Evolutionary conservation across 2,888 invertebrate genomes (phyloP), one percentile per base, ranked within the genome.

Genomic region (Gastracanthus pulcherrimus): DNA sequence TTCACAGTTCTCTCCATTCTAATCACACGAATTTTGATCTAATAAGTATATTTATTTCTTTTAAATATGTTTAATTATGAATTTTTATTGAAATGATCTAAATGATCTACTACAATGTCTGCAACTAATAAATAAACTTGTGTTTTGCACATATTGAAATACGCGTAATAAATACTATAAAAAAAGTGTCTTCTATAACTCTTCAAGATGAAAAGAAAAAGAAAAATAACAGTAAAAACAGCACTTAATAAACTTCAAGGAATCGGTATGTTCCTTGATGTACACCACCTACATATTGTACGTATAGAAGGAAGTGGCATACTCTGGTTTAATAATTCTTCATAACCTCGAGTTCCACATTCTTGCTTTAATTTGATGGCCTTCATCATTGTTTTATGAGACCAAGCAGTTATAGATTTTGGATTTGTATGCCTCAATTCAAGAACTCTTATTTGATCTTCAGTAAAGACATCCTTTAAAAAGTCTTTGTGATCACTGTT

Each of bases 321-420:
- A 70, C 76, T 75, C 51, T 82, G 82, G 19, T 45, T 75, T 23
- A 82, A 55, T 64, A 82, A 78, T 64, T 82, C 82, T 71, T 82
- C 75, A 45, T 82, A 82, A 5, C 82, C 82, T 23, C 78, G 76
- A 2, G 64, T 78, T 36, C 82, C 82, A 76, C 82, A 82, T 26
- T 64, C 78, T 48, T 79, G 31, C 58, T 82, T 82, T 29, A 82
- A 66, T 41, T 75, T 82, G 11, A 82, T 38, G 13, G 82, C 82
- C 31, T 82, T 82, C 78, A 78, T 66, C 78, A 82, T 82, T 51
- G 82, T 82, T 66, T 79, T 76, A 41, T 79, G 34, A 38, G 82
- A 82, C 82, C 82, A 82, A 48, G 78, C 36, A 19, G 66, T 75
- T 36, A 64, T 75, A n/a, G 82, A 82, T 29, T 71, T 82, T 64